phyloP scores from a whole-genome alignment of 2,888 invertebrate species.

The Macrophya annulata region DNA sequence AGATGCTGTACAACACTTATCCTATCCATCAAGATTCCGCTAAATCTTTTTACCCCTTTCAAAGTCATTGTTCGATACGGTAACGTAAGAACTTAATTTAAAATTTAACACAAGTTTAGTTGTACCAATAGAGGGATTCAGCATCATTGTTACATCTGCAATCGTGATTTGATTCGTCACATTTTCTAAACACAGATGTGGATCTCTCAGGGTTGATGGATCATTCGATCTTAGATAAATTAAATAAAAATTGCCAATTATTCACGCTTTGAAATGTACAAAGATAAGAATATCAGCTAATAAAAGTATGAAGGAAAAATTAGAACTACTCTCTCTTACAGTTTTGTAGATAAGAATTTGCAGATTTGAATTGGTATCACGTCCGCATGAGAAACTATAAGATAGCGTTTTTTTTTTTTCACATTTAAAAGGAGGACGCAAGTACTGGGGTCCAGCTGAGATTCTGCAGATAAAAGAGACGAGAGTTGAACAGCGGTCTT shows the following conservation, averaged over 20 bases:
- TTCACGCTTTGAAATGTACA: neutral
- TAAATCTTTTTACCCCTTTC: conserved; percentile 21
- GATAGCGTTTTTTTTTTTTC: conserved; percentile 39
- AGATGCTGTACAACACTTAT: conserved; percentile 11
- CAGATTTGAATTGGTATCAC: conserved; percentile 48
- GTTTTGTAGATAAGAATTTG: neutral
- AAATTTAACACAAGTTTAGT: conserved; percentile 35
- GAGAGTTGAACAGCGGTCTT: neutral
- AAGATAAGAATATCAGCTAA: too few species aligned
- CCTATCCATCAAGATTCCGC: conserved; percentile 46
- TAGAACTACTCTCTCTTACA: neutral
- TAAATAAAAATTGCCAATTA: neutral
- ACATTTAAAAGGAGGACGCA: conserved; percentile 13
- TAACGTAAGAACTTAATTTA: conserved; percentile 11
- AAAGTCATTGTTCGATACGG: conserved; percentile 32
- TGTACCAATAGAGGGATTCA: neutral
- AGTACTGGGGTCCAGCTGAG: conserved; percentile 8
- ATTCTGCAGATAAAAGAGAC: conserved; percentile 13
- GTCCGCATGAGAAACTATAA: conserved; percentile 21
- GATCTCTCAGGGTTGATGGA: neutral
- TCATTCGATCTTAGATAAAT: neutral
- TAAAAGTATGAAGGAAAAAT: neutral
- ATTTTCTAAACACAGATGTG: neutral
- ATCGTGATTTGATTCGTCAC: neutral
- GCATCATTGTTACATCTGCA: neutral